Evolutionary conservation across 2,113 vertebrate species (phyloP), one percentile per base, ranked within the genome.

Genomic region (Phalacrocorax aristotelis): DNA sequence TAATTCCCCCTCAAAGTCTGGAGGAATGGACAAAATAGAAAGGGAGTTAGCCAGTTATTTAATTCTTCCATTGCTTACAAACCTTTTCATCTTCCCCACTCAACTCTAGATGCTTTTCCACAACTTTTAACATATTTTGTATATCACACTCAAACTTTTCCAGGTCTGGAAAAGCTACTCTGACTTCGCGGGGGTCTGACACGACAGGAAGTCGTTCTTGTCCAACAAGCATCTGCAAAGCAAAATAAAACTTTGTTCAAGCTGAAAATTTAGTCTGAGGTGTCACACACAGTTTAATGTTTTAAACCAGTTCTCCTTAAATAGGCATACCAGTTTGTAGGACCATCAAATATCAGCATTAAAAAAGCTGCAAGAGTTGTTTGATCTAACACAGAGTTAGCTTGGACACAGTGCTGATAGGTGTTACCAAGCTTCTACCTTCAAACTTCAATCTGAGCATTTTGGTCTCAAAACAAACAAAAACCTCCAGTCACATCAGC

Each of bases 51-150:
- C n/a, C 29, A 29, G 22, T 64, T 72, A 68, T 42, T 89, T 62
- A 69, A 52, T 80, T 83, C 7, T 81, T 74, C 9, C 36, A 54
- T 26, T 52, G 42, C 30, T 74, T 79, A 97, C 98, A 62, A 80
- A 99, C 99, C 99, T 99, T 98, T 95, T 99, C 99, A 76, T 99
- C 98, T 80, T 99, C 99, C 51, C 97, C 97, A 72, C 95, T 91
- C 52, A 97, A 88, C 23, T 99, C 98, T 87, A 97, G 93, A 74
- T 97, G 98, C 77, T 98, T 98, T 79, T 99, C 99, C 58, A 99
- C 97, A 76, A 98, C 44, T 93, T 93, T 98, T 87, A 99, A 93
- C 62, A 97, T 98, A 57, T 95, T 98, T 92, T 98, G 98, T 80
- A 99, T 48, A 36, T 99, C 98, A 29, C 69, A 83, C 88, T 99